Percentiles rank a stretch among this genome's conserved stretches.
Conservation (phyloP, 2,888 invertebrate genomes). For the Keiferia lycopersicella region DNA sequence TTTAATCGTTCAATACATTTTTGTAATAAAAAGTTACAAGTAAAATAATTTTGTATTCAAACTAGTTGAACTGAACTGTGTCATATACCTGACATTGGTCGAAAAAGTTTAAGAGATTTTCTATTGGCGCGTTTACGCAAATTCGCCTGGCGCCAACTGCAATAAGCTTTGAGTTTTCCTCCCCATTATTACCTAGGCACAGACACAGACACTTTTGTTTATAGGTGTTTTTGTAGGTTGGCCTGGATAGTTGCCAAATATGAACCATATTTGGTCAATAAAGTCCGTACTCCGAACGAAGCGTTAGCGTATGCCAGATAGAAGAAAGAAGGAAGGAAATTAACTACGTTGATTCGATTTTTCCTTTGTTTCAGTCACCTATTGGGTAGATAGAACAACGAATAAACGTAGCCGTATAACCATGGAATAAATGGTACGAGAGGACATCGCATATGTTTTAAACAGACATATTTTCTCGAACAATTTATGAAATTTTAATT, state of each 20-base stretch:
- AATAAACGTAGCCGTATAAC: constrained; percentile 21
- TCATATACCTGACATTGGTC: not conserved
- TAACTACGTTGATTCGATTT: constrained; percentile 15
- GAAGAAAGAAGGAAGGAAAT: constrained; percentile 8
- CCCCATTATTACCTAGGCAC: not conserved
- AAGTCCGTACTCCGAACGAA: constrained; percentile 20
- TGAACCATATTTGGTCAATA: constrained; percentile 1
- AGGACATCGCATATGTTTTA: not conserved
- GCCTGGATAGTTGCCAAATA: not conserved
- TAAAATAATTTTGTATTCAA: too few species aligned
- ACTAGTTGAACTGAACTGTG: too few species aligned
- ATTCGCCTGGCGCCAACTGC: too few species aligned
- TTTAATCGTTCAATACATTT: too few species aligned
- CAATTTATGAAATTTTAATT: too few species aligned
- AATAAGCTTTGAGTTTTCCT: too few species aligned
- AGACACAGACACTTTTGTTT: not conserved
- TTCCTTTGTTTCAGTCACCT: not conserved
- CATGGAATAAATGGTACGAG: not conserved
- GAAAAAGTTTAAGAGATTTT: not conserved
- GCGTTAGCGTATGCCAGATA: constrained; percentile 8
- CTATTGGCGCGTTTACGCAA: too few species aligned
- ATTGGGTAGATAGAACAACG: not conserved
- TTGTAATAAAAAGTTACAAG: too few species aligned
- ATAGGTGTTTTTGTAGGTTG: not conserved
- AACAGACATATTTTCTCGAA: too few species aligned